Base-by-base conservation (phyloP, 2,113 vertebrate species). In the Mesembrinibis cayennensis region DNA sequence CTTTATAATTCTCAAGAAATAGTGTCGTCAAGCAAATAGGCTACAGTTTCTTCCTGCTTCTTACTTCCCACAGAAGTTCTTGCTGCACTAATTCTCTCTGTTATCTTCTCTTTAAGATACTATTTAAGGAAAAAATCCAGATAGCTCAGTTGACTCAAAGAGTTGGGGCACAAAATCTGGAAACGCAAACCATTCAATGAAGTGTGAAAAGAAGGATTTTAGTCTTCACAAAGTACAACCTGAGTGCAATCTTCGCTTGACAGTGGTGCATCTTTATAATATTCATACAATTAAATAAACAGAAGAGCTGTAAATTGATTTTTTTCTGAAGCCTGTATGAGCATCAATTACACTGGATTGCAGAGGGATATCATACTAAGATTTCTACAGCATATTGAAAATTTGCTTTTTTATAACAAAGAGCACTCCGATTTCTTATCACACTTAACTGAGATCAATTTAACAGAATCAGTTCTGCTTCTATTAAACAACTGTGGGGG, bases 321-420 rank as follows among this genome's bases (percentile, higher is more conserved):
- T 97, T 97, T 69, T 97, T 96, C 82, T 95, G 95, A 96, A 94
- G 87, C 71, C 89, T 78, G 73, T 59, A 56, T 40, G 73, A 97
- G 94, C 90, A 93, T 83, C 49, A 82, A 66, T 78, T 95, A 91
- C 49, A 93, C 66, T 63, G 70, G 89, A 95, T 55, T 91, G 79
- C 80, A 97, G 91, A 95, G 93, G 83, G 72, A 62, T 82, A 89
- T 58, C 15, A 36, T 44, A 86, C 49, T 62, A 84, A 76, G 70
- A 95, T 93, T 97, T 96, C 92, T 90, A 93, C 66, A 92, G 96
- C 49, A 91, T 56, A 77, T 2, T 81, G 89, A 73, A 96, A 91
- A 94, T 96, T 93, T 92, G 53, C 52, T 88, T 95, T 90, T 96
- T 63, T 56, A 34, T 88, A 95, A 81, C 45, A 89, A 83, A 80